These are phyloP conservation scores for Xiphorhynchus elegans DNA, from an alignment of 2,113 vertebrate genomes.

Conservation along the genomic window DNA sequence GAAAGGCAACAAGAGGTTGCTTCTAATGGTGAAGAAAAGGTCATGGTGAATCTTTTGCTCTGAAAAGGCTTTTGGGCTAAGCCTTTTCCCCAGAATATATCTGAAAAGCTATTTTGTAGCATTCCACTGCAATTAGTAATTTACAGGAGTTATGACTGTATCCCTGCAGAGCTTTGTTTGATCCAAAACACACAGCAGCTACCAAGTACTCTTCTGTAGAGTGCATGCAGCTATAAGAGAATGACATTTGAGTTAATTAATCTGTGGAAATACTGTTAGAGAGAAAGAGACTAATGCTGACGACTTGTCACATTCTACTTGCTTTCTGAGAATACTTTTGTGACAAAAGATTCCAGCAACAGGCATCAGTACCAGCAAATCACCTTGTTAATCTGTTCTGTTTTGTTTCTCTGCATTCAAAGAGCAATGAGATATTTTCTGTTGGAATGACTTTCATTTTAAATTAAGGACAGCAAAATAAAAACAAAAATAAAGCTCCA, in stretches of 20 bases:
- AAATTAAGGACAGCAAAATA: slow-evolving; percentile 30
- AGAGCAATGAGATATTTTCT: slow-evolving; percentile 25
- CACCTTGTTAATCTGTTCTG: not conserved
- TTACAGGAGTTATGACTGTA: slow-evolving; percentile 51
- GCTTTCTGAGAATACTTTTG: slow-evolving; percentile 39
- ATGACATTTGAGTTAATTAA: slow-evolving; percentile 73
- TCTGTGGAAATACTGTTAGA: slow-evolving; percentile 54
- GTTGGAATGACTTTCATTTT: slow-evolving; percentile 4
- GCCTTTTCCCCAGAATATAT: not conserved
- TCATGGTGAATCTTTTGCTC: not conserved
- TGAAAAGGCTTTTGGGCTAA: not conserved
- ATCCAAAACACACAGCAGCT: slow-evolving; percentile 72
- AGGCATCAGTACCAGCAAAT: slow-evolving; percentile 16
- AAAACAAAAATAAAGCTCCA: not conserved
- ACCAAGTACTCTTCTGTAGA: slow-evolving; percentile 67
- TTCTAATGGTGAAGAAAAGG: not conserved
- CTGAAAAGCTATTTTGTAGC: slow-evolving; percentile 30
- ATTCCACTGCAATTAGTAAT: slow-evolving; percentile 47
- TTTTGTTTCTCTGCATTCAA: slow-evolving; percentile 14
- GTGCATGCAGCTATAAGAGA: slow-evolving; percentile 52
- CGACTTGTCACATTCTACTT: slow-evolving; percentile 41
- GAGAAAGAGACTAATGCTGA: slow-evolving; percentile 41
- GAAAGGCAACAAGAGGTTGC: not conserved
- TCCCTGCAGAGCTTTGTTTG: slow-evolving; percentile 67
- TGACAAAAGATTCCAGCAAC: slow-evolving; percentile 39